A percentile compares a stretch with the other conserved stretches of the same genome.
Conservation (phyloP, 1,140 invertebrate species). For the Forficula auricularia region DNA sequence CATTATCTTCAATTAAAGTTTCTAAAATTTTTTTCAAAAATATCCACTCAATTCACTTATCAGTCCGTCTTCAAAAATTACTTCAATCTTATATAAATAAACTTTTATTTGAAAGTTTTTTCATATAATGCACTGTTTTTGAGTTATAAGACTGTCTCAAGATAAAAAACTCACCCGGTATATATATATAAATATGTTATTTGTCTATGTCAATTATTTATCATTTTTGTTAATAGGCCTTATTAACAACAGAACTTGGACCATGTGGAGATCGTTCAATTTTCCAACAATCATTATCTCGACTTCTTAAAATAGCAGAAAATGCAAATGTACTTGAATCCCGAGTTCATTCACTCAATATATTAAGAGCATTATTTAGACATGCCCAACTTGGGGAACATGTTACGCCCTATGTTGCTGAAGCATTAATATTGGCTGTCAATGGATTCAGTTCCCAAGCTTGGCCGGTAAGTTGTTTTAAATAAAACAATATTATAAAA, state of each 20-base stretch:
- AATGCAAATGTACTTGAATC: constrained; percentile 20
- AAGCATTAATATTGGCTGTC: constrained; percentile 54
- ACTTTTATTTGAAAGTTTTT: no score
- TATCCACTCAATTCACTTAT: no score
- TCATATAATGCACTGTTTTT: no score
- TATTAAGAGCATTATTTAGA: constrained; percentile 60
- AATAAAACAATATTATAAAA: no score
- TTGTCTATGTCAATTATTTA: no score
- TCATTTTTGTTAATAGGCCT: constrained; percentile 33
- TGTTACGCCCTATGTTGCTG: constrained; percentile 49
- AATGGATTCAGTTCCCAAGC: constrained; percentile 48
- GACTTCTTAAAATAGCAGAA: constrained; percentile 20
- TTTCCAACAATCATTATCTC: constrained; percentile 41
- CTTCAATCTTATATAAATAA: no score
- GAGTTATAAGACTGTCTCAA: no score
- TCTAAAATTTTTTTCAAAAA: no score
- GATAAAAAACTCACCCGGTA: no score
- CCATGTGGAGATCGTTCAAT: constrained; percentile 29
- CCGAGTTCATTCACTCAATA: constrained; percentile 68
- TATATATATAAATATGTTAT: no score
- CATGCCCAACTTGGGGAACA: constrained; percentile 56
- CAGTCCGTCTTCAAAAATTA: no score
- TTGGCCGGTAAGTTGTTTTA: constrained; percentile 50
- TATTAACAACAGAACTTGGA: constrained; percentile 50
- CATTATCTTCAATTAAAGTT: no score